Conservation (phyloP, 1,140 invertebrate species). For the Cecropterus lyciades region DNA sequence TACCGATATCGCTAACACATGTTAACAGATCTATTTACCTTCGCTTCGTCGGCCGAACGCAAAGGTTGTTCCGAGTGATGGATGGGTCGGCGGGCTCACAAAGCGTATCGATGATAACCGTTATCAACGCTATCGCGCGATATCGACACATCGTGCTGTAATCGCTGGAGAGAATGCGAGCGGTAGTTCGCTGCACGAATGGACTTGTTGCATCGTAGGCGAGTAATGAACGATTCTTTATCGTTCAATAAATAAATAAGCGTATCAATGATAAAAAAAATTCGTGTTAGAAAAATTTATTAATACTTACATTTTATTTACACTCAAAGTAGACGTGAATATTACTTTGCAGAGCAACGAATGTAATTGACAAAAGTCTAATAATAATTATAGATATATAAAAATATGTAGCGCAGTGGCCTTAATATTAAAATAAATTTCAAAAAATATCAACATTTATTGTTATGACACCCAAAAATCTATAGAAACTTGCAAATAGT, state of each 20-base stretch:
- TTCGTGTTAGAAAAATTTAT: too few relatives aligned
- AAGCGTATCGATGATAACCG: slow-evolving; percentile 73
- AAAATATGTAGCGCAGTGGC: too few relatives aligned
- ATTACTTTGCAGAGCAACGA: too few relatives aligned
- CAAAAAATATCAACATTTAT: too few relatives aligned
- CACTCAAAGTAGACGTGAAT: too few relatives aligned
- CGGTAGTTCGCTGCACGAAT: slow-evolving; percentile 58
- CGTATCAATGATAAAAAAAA: too few relatives aligned
- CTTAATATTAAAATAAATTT: too few relatives aligned
- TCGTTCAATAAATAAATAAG: neutral
- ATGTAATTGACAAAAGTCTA: too few relatives aligned
- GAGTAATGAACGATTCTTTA: neutral
- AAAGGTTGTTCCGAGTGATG: slow-evolving; percentile 74
- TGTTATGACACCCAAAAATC: too few relatives aligned
- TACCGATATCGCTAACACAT: slow-evolving; percentile 71
- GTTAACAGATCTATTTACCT: slow-evolving; percentile 73
- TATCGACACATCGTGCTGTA: slow-evolving; percentile 66
- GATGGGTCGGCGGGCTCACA: slow-evolving; percentile 76
- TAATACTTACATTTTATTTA: too few relatives aligned
- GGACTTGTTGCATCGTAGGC: slow-evolving; percentile 29
- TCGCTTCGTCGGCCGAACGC: slow-evolving; percentile 65
- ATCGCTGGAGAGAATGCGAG: slow-evolving; percentile 51
- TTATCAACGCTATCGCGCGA: slow-evolving; percentile 62
- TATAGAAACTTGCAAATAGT: too few relatives aligned
- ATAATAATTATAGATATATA: too few relatives aligned